These are phyloP conservation scores for Leptothorax acervorum DNA, from an alignment of 2,888 invertebrate genomes.

Conservation along the genomic window DNA sequence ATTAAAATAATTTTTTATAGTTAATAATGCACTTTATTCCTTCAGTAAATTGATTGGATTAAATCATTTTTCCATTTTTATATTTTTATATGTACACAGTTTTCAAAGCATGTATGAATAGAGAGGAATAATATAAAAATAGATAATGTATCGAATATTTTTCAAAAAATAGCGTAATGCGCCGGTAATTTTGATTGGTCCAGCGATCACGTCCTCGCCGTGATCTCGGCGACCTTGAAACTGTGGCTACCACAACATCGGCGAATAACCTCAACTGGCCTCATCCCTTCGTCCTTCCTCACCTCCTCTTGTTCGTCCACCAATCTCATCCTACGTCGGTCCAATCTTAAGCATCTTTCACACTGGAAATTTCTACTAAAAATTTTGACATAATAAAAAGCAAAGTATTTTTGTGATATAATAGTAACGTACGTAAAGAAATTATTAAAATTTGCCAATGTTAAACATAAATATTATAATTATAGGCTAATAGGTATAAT, in stretches of 20 bases:
- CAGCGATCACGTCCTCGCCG: constrained; percentile 75
- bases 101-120: background rate
- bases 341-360: constrained; percentile 65
- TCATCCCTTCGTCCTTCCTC: constrained; percentile 66
- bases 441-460: background rate
- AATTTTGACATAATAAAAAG: background rate
- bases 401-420: background rate
- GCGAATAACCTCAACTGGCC: constrained; percentile 75
- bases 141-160: constrained; percentile 57
- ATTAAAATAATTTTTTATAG: background rate
- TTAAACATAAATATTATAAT: constrained; percentile 5
- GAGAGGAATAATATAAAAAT: constrained; percentile 51
- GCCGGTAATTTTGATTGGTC: constrained; percentile 67
- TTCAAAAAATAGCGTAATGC: constrained; percentile 57
- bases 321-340: constrained; percentile 52
- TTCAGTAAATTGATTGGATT: background rate
- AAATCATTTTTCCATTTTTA: background rate
- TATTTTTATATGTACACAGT: background rate
- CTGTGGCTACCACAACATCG: constrained; percentile 76
- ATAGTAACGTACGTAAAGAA: background rate
- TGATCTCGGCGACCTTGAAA: constrained; percentile 79
- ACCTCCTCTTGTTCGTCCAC: constrained; percentile 60
- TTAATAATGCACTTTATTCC: background rate
- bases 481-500: background rate
- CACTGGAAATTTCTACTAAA: constrained; percentile 45